These are phyloP conservation scores for Boloria euphrosyne DNA, from an alignment of 2,888 invertebrate species.

Conservation along the genomic window DNA sequence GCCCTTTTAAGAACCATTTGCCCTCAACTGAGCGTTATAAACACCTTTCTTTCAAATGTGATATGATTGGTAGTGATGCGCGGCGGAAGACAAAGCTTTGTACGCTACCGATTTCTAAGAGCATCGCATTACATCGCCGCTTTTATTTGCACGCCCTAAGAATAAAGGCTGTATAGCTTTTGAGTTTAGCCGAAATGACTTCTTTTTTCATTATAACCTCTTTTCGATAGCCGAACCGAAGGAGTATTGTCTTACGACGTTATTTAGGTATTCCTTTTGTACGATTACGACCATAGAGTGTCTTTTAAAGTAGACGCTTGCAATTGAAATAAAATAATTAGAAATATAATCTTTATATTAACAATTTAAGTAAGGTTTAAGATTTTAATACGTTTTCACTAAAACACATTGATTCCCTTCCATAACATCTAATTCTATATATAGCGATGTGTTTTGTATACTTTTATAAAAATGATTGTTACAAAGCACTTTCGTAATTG, in stretches of 20 bases:
- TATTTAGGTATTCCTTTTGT: conserved; percentile 5
- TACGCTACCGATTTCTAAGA: conserved; percentile 41
- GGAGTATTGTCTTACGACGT: conserved; percentile 29
- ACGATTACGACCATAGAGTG: neutral
- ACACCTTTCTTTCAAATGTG: conserved; percentile 44
- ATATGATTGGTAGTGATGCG: conserved; percentile 62
- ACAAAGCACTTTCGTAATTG: conserved; percentile 54
- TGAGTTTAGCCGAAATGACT: conserved; percentile 45
- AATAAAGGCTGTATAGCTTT: conserved; percentile 46
- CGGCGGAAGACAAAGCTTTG: conserved; percentile 58
- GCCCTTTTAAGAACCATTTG: conserved; percentile 12
- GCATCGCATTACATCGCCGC: conserved; percentile 57
- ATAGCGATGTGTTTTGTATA: conserved; percentile 19
- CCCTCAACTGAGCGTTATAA: conserved; percentile 30
- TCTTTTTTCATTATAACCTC: conserved; percentile 31
- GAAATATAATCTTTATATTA: too few species aligned
- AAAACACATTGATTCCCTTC: too few species aligned
- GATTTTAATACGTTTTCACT: too few species aligned
- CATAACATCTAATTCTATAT: too few species aligned
- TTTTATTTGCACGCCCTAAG: conserved; percentile 54
- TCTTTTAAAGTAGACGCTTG: too few species aligned
- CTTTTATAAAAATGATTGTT: conserved; percentile 35
- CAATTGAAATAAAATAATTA: too few species aligned
- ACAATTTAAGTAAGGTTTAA: too few species aligned
- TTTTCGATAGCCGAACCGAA: conserved; percentile 22